Evolutionary conservation across 2,888 invertebrate species (phyloP).

Genomic region (Yponomeuta evonymella): DNA sequence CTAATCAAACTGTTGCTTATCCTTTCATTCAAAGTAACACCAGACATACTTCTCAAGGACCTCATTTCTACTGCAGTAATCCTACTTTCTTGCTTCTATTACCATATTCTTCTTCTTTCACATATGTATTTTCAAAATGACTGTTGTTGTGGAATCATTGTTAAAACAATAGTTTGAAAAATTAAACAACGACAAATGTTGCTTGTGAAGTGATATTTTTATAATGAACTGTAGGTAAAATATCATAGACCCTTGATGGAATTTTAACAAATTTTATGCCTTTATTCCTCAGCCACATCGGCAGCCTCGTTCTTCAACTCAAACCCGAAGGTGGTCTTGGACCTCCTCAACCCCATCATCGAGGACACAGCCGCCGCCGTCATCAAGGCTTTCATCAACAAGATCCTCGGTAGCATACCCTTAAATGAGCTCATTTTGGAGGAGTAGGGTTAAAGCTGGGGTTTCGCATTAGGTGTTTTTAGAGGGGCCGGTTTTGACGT

Average conservation of each 20-base stretch:
- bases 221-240: no score
- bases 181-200: no score
- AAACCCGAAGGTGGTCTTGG: slow-evolving; percentile 79
- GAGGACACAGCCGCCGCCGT: slow-evolving; percentile 80
- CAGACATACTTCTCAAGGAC: no score
- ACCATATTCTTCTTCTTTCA: no score
- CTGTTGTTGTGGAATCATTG: no score
- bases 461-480: neutral
- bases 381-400: slow-evolving; percentile 75
- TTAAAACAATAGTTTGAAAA: no score
- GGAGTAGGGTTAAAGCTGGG: slow-evolving; percentile 22
- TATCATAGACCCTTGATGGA: neutral
- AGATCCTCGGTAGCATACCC: slow-evolving; percentile 76
- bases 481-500: neutral
- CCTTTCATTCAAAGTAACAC: no score
- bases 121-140: no score
- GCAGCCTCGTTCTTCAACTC: slow-evolving; percentile 83
- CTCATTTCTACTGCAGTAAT: no score
- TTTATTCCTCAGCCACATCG: slow-evolving; percentile 74
- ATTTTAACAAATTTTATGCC: neutral
- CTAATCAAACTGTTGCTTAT: no score
- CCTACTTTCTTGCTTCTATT: no score
- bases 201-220: no score
- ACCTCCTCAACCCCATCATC: slow-evolving; percentile 81
- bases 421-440: slow-evolving; percentile 75